phyloP scores from a whole-genome alignment of 2,797 vertebrate genomes.

The Galago senegalensis region DNA sequence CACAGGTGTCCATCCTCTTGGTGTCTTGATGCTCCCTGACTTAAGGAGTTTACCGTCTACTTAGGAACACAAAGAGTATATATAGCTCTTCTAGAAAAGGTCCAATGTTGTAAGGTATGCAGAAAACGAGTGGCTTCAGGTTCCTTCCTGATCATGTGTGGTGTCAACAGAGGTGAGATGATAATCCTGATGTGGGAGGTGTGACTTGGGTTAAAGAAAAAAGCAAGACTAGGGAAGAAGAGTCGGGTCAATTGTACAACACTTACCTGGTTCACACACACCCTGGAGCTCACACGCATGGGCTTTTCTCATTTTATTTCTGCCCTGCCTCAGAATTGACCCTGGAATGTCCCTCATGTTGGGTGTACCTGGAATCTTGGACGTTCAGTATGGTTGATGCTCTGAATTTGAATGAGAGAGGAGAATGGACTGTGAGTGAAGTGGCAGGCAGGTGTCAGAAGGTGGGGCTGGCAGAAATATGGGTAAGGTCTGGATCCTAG shows the following conservation, averaged over 20 bases:
- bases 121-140: neutral
- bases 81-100: neutral
- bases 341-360: neutral
- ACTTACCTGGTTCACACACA: neutral
- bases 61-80: neutral
- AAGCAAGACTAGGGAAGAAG: neutral
- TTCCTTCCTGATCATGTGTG: neutral
- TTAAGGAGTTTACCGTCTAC: neutral
- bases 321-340: neutral
- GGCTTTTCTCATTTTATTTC: neutral
- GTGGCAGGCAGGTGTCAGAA: neutral
- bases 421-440: neutral
- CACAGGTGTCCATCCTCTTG: neutral
- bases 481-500: neutral
- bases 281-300: neutral
- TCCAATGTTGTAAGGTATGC: neutral
- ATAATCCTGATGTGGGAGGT: neutral
- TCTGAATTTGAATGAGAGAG: neutral
- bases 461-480: neutral
- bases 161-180: neutral
- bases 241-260: neutral
- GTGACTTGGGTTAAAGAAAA: neutral
- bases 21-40: neutral
- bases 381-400: neutral
- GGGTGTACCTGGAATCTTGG: neutral